phyloP scores from a whole-genome alignment of 2,797 vertebrate genomes.

The Nothura maculosa region DNA sequence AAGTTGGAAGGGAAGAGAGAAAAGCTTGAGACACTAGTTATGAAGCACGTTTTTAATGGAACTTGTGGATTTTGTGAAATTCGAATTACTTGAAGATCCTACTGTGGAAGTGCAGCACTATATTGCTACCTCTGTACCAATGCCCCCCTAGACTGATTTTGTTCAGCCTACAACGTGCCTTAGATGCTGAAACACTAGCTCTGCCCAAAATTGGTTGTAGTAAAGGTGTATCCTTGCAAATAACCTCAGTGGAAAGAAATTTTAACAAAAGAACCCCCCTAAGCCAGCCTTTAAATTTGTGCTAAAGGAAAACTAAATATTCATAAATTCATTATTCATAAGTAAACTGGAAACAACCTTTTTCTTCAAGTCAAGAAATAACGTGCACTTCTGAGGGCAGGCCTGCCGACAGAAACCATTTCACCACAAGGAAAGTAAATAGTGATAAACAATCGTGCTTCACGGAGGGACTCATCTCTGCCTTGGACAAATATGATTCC shows the following conservation, averaged over 20 bases:
- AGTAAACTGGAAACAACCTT: background rate
- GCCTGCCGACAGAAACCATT: background rate
- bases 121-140: background rate
- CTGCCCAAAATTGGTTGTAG: background rate
- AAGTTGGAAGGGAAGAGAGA: background rate
- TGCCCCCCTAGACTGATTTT: background rate
- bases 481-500: background rate
- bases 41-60: background rate
- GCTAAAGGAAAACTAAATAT: background rate
- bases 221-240: background rate
- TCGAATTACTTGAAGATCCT: background rate
- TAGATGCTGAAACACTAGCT: background rate
- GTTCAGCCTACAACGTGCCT: background rate
- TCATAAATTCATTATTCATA: too few relatives aligned
- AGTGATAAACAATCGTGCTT: background rate
- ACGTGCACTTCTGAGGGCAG: background rate
- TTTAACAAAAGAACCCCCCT: background rate
- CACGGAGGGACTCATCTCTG: background rate
- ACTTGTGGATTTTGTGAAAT: constrained; percentile 19
- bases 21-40: background rate
- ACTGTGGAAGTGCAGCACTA: background rate
- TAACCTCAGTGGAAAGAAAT: background rate
- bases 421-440: background rate
- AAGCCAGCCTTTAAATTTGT: background rate
- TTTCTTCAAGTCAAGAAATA: background rate